Base-by-base conservation (phyloP, 1,140 invertebrate genomes). In the Palaemon carinicauda region DNA sequence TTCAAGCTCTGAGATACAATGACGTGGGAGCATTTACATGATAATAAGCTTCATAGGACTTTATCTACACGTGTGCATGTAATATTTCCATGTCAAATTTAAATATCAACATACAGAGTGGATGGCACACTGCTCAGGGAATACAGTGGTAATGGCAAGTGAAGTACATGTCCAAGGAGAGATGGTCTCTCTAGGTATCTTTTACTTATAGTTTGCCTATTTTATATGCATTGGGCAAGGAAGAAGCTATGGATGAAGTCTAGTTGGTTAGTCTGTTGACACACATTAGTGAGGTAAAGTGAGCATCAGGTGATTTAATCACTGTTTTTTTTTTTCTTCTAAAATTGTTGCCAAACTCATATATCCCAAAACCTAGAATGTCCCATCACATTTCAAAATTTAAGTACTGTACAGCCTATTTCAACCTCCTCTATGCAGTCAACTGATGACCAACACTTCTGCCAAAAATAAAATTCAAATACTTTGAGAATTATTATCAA, bases 91-190 rank as follows among this genome's bases (percentile, higher is more conserved):
- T 24, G 52, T 54, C 52, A 79, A 31, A 29, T 79, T 77, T 27
- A 79, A 79, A 50, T 24, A 54, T 24, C 31, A 79, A 79, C 54
- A 52, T 79, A 54, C 75, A 79, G 50, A 54, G 52, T 79, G 75
- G 51, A 33, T 29, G 75, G 75, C 52, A 52, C n/a, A 52, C 75
- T 79, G 77, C 77, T 79, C 51, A 79, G 77, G 77, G 52, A 54
- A 54, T 79, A 79, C 52, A 54, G 52, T 79, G 77, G 51, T 79
- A 24, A 79, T 79, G 77, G 24, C 52, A 79, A 79, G 77, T 56
- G 27, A 79, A 79, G 77, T 79, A 56, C 77, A 79, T 79, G 77
- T 79, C 77, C 77, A 79, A 79, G 77, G 15, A 54, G 77, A 52
- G 51, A 27, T 79, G 29, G 77, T 54, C 77, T 79, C 54, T 31